Percentiles rank a stretch among this genome's conserved stretches.
These are phyloP conservation scores for Ectemnius continuus DNA, from an alignment of 2,888 invertebrate species.

Conservation along the genomic window DNA sequence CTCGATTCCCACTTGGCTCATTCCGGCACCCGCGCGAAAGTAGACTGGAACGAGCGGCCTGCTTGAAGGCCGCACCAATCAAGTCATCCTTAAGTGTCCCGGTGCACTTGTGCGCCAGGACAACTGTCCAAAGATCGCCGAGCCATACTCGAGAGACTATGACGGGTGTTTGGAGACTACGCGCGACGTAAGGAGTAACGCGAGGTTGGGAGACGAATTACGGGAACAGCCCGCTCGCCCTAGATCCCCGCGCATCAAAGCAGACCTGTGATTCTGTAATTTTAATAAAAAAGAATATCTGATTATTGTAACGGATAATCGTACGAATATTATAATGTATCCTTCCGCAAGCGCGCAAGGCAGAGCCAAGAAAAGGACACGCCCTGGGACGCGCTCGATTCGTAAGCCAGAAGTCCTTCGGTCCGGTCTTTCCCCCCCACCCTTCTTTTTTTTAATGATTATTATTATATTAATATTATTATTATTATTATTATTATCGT, in stretches of 20 bases:
- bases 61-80: no score
- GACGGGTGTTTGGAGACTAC: conserved; percentile 1
- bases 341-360: conserved; percentile 21
- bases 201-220: not conserved
- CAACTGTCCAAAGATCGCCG: conserved; percentile 14
- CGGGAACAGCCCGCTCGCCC: conserved; percentile 73
- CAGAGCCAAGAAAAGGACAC: conserved; percentile 20
- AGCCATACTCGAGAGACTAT: conserved; percentile 3
- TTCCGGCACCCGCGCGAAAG: no score
- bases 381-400: conserved; percentile 32
- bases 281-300: conserved; percentile 75
- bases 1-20: no score
- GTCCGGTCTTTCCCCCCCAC: conserved; percentile 14
- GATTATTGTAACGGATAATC: conserved; percentile 75
- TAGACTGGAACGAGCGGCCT: no score
- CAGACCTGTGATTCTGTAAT: conserved; percentile 78
- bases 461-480: conserved; percentile 7
- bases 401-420: conserved; percentile 11
- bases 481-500: conserved; percentile 14
- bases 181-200: not conserved
- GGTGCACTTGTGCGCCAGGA: no score
- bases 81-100: no score
- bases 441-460: conserved; percentile 24
- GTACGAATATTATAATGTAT: conserved; percentile 72
- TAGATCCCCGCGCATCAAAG: conserved; percentile 78